Conservation (phyloP, 53 echinoderm and acorn worm genomes). For the Patiria pectinifera region DNA sequence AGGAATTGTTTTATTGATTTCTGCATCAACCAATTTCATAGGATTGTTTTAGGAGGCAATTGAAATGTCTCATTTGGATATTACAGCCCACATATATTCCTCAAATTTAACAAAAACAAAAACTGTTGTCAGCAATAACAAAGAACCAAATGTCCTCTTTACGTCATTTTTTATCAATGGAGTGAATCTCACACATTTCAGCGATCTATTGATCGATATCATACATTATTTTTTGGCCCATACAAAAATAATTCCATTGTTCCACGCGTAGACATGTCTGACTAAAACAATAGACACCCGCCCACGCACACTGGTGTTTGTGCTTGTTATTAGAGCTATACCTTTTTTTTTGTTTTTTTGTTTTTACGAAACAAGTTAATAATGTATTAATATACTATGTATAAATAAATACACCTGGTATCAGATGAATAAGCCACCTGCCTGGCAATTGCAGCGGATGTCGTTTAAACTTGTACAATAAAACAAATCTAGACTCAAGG, state of each 20-base stretch:
- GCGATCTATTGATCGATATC: not conserved
- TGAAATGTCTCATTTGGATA: not conserved
- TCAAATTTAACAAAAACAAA: not conserved
- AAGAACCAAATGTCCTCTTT: not conserved
- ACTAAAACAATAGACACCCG: not conserved
- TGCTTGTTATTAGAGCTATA: not conserved
- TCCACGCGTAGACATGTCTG: not conserved
- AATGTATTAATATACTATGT: not conserved
- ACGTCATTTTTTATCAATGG: not conserved
- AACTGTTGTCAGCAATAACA: not conserved
- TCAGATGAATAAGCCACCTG: conserved; percentile 9
- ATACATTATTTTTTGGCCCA: not conserved
- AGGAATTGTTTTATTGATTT: not conserved
- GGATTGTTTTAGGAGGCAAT: not conserved
- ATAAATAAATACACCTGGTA: conserved; percentile 5
- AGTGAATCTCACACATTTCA: not conserved
- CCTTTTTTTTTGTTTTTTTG: not conserved
- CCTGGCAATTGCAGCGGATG: conserved; percentile 6
- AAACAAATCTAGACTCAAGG: conserved; percentile 20
- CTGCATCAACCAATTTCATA: not conserved
- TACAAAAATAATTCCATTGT: not conserved
- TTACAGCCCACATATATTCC: not conserved
- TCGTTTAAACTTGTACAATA: conserved; percentile 26
- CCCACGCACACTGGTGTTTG: not conserved
- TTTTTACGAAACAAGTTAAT: not conserved